phyloP scores from a whole-genome alignment of 2,888 invertebrate genomes.

The Ophion costatus region DNA sequence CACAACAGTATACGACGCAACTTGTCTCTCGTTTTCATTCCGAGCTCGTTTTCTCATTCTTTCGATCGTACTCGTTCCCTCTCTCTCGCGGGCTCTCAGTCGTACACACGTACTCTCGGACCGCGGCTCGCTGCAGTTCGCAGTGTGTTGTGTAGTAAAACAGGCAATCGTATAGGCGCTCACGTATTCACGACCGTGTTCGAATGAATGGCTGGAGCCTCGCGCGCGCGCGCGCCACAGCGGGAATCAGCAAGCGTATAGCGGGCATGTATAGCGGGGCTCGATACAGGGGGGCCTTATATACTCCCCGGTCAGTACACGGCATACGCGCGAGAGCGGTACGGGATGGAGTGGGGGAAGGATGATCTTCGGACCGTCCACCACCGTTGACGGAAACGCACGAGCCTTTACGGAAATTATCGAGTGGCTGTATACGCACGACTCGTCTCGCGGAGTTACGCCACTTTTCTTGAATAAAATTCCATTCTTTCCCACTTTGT shows the following conservation, averaged over 20 bases:
- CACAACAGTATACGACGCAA: slow-evolving; percentile 13
- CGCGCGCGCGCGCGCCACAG: slow-evolving; percentile 50
- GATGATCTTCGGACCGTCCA: slow-evolving; percentile 46
- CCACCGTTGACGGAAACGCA: slow-evolving; percentile 40
- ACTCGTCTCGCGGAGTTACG: slow-evolving; percentile 74
- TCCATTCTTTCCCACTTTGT: slow-evolving; percentile 68
- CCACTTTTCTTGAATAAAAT: slow-evolving; percentile 77
- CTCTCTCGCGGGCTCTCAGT: slow-evolving; percentile 42
- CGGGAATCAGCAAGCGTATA: slow-evolving; percentile 50
- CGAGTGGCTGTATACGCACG: slow-evolving; percentile 39
- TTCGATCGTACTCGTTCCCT: slow-evolving; percentile 24
- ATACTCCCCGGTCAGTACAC: slow-evolving; percentile 5
- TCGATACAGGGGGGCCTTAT: slow-evolving; percentile 2
- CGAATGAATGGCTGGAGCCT: slow-evolving; percentile 75
- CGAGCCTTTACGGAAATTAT: slow-evolving; percentile 51
- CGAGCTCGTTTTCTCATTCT: slow-evolving; percentile 61
- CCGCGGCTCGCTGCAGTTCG: slow-evolving; percentile 53
- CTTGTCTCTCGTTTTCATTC: slow-evolving; percentile 59
- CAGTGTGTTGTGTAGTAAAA: slow-evolving; percentile 51
- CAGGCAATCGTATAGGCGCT: slow-evolving; percentile 13
- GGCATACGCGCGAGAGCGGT: neutral
- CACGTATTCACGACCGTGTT: slow-evolving; percentile 25
- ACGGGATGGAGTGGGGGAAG: slow-evolving; percentile 39
- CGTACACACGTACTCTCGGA: slow-evolving; percentile 30
- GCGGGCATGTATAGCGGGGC: slow-evolving; percentile 11